These are phyloP conservation scores for Cheirogaleus major DNA, from an alignment of 2,797 vertebrate species.

Conservation along the genomic window DNA sequence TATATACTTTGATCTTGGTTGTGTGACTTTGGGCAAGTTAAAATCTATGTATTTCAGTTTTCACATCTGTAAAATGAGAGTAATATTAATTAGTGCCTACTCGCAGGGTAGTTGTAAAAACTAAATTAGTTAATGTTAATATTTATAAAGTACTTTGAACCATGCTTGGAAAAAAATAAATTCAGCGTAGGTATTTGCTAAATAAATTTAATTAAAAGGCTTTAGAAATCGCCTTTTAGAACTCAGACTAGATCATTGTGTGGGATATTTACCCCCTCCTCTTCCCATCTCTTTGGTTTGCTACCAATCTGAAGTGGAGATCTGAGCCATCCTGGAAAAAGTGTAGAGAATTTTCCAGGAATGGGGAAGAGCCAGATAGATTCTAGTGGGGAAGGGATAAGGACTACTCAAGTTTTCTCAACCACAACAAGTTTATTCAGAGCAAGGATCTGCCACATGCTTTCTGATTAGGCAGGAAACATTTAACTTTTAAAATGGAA, in stretches of 20 bases:
- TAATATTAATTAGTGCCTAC: not conserved
- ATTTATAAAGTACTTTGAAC: not conserved
- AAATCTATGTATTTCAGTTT: not conserved
- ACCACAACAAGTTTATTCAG: not conserved
- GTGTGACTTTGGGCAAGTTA: not conserved
- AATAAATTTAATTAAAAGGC: conserved; percentile 12
- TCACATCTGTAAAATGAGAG: not conserved
- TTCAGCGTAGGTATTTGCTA: not conserved
- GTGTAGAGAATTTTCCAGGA: not conserved
- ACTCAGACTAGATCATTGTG: not conserved
- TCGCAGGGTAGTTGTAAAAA: not conserved
- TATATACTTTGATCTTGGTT: not conserved
- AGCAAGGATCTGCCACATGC: not conserved
- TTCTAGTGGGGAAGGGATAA: not conserved
- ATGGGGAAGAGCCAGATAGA: not conserved
- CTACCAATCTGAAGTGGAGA: not conserved
- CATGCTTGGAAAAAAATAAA: not conserved
- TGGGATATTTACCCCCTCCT: not conserved
- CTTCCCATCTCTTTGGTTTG: not conserved
- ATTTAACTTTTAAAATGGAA: not conserved
- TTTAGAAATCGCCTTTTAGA: not conserved
- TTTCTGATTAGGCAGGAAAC: not conserved
- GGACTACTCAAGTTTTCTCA: not conserved
- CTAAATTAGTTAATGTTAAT: not conserved
- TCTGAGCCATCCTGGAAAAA: not conserved